phyloP scores from a whole-genome alignment of 2,888 invertebrate species.

The Stenodera caucasica region DNA sequence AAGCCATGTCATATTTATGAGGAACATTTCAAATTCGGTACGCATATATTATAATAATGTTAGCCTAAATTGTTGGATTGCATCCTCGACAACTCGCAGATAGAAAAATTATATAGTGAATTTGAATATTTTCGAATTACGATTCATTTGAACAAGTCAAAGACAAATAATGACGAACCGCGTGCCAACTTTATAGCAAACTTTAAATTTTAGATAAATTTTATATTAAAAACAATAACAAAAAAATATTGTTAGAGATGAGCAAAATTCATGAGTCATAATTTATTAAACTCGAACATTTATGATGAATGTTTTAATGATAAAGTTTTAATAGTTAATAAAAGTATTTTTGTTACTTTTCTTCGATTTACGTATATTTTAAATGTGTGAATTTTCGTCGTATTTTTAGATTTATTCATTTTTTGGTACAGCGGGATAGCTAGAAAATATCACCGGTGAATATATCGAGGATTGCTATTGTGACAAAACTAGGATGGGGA shows the following conservation, averaged over 20 bases:
- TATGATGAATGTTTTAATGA: slow-evolving; percentile 2
- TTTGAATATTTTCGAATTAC: neutral
- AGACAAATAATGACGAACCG: slow-evolving; percentile 1
- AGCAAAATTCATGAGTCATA: too few species aligned
- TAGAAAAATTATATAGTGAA: neutral
- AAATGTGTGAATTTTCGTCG: neutral
- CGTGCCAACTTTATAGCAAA: neutral
- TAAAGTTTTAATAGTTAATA: neutral
- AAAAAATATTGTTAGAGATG: too few species aligned
- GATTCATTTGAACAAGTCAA: neutral
- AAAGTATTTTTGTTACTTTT: neutral
- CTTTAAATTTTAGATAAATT: too few species aligned
- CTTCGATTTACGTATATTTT: neutral
- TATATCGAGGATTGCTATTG: neutral
- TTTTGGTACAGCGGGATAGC: neutral
- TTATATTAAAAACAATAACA: too few species aligned
- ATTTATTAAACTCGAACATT: neutral
- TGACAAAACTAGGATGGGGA: neutral
- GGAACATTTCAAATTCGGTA: slow-evolving; percentile 33
- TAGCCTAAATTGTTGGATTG: slow-evolving; percentile 24
- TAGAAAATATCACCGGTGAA: neutral
- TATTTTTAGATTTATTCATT: slow-evolving; percentile 3
- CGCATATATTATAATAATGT: slow-evolving; percentile 29
- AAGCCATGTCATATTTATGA: slow-evolving; percentile 36
- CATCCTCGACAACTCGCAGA: slow-evolving; percentile 14